A percentile compares a stretch with the other conserved stretches of the same genome.
Evolutionary conservation across 2,888 invertebrate species (phyloP).

Genomic region (Agelastica alni): DNA sequence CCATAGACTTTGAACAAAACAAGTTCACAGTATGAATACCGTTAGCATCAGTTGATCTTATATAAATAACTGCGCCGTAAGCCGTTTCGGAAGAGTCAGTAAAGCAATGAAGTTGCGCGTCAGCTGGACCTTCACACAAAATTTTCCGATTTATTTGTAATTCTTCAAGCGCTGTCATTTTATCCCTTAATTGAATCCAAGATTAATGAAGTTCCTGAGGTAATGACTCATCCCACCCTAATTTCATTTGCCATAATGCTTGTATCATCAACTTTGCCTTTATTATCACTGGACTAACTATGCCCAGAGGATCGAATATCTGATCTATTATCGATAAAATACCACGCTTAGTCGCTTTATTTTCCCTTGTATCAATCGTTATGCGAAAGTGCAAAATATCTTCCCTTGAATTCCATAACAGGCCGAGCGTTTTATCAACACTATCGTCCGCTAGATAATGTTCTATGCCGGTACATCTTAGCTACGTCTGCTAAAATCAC

Average conservation of each 20-base stretch:
- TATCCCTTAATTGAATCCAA: too few species aligned
- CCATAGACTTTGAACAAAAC: not conserved
- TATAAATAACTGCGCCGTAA: slow-evolving; percentile 4
- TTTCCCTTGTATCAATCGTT: too few species aligned
- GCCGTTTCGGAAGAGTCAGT: slow-evolving; percentile 3
- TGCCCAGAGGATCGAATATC: too few species aligned
- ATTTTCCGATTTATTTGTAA: not conserved
- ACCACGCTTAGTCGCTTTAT: too few species aligned
- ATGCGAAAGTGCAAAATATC: too few species aligned
- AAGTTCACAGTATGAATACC: not conserved
- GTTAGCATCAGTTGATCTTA: slow-evolving; percentile 1
- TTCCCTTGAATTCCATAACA: not conserved
- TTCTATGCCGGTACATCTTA: too few species aligned
- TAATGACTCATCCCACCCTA: slow-evolving; percentile 13
- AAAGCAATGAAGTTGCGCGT: slow-evolving; percentile 5
- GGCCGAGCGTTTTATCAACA: not conserved
- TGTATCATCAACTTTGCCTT: too few species aligned
- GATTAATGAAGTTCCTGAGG: slow-evolving; percentile 1
- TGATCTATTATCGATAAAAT: too few species aligned
- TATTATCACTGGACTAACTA: too few species aligned
- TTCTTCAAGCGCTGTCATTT: not conserved
- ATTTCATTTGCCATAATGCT: slow-evolving; percentile 10
- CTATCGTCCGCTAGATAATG: too few species aligned
- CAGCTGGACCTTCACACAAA: not conserved
- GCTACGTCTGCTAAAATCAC: too few species aligned